Conservation (phyloP, 2,888 invertebrate genomes). For the Aphodius granarius region DNA sequence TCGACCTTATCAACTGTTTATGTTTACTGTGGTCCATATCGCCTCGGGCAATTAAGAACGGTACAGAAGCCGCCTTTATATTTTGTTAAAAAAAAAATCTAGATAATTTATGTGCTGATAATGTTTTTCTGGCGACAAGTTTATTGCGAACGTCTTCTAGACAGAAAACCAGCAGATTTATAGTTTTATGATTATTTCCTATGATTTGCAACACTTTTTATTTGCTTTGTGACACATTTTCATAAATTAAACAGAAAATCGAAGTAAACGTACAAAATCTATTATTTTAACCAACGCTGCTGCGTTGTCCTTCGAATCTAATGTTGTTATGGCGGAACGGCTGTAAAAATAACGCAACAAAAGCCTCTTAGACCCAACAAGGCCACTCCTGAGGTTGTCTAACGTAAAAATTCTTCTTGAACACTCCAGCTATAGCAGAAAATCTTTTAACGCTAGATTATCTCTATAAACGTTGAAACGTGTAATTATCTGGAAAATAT, state of each 20-base stretch:
- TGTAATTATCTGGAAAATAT: background rate
- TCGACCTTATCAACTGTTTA: background rate
- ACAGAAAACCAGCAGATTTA: background rate
- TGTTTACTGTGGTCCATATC: background rate
- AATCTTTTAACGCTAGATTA: background rate
- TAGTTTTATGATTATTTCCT: background rate
- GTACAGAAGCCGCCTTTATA: background rate
- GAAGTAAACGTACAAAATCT: background rate
- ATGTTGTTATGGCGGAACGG: background rate
- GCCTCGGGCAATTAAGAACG: background rate
- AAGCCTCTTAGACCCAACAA: slow-evolving; percentile 1
- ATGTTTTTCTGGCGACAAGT: background rate
- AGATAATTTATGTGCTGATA: background rate
- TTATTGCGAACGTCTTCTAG: background rate
- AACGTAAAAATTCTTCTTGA: background rate
- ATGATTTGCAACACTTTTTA: background rate
- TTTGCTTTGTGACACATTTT: no score
- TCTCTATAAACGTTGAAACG: background rate
- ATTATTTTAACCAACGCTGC: background rate
- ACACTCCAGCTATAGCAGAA: no score
- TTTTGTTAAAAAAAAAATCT: background rate
- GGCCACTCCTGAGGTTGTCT: background rate
- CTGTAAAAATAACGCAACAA: slow-evolving; percentile 8
- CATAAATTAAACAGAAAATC: no score
- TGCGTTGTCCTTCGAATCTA: background rate